Base-by-base conservation (phyloP, 2,113 vertebrate genomes). In the Erythrocercus mccallii region DNA sequence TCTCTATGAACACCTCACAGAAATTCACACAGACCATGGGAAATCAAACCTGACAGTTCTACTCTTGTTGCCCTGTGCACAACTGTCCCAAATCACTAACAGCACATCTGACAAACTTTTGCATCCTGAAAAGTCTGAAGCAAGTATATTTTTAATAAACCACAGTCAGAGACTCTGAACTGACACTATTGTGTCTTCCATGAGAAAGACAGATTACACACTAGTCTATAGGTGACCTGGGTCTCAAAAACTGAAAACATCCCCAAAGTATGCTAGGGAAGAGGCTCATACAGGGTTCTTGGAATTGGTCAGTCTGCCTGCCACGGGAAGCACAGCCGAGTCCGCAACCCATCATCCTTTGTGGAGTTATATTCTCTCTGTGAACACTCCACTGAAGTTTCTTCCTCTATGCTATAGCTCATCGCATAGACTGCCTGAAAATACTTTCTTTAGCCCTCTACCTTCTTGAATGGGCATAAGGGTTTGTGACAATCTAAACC, bases 51-150 rank as follows among this genome's bases (percentile, higher is more conserved):
- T 0, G 1, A 76, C 53, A 78, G 15, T 38, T 47, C 51, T 35
- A 1, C 27, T 12, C 20, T 54, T 70, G 35, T 13, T 66, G 27
- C 11, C 45, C 45, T 23, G 1, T 0, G 0, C 7, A 30, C 58
- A 77, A 48, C 19, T 27, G 12, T 11, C 28, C 28, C 54, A 40
- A 85, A 61, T 56, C 33, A 40, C 28, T n/a, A 56, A 22, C 11
- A 53, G 15, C 23, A 16, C 5, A 28, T 28, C 47, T 50, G 48
- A 62, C 7, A 76, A 51, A 33, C 13, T 74, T 70, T 9, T 54
- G n/a, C 31, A 73, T 72, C 21, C 69, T 42, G 15, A 77, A 90
- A 92, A 80, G 22, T 28, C 19, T 69, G 61, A 48, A 64, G 62
- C 30, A 88, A 88, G 56, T 30, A 4, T 19, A 50, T 42, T 73